Conservation (phyloP, 2,888 invertebrate genomes). For the Protodeltote pygarga region DNA sequence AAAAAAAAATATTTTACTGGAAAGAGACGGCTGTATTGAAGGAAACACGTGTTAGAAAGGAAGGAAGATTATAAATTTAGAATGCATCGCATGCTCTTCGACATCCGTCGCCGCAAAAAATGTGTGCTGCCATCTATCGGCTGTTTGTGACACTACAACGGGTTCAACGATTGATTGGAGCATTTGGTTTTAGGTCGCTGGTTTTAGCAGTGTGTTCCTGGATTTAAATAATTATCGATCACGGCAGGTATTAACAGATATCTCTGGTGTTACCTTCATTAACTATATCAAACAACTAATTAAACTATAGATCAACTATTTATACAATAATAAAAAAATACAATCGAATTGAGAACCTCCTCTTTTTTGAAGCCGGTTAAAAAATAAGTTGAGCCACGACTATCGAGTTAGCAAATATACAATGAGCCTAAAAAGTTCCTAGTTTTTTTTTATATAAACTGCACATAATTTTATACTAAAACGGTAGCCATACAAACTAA, state of each 20-base stretch:
- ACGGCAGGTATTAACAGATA: no score
- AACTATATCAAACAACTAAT: no score
- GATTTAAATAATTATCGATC: constrained; percentile 27
- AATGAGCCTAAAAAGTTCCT: no score
- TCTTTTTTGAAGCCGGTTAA: no score
- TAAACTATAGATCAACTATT: no score
- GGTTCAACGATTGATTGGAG: constrained; percentile 47
- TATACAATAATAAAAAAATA: no score
- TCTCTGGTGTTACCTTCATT: no score
- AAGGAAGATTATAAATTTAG: constrained; percentile 78
- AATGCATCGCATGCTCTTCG: constrained; percentile 84
- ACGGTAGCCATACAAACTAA: constrained; percentile 34
- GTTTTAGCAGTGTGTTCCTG: constrained; percentile 16
- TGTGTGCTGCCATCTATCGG: constrained; percentile 76
- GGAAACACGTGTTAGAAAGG: constrained; percentile 64
- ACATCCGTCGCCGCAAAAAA: constrained; percentile 84
- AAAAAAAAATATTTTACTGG: constrained; percentile 79
- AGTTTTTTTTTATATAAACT: no score
- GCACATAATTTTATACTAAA: no score
- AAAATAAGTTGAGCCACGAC: no score
- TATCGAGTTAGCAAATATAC: no score
- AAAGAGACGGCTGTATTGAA: constrained; percentile 67
- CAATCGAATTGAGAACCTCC: no score
- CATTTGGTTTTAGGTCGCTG: constrained; percentile 23
- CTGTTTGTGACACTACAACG: constrained; percentile 64